Conservation (phyloP, 2,797 vertebrate genomes). For the Rhynchonycteris naso region DNA sequence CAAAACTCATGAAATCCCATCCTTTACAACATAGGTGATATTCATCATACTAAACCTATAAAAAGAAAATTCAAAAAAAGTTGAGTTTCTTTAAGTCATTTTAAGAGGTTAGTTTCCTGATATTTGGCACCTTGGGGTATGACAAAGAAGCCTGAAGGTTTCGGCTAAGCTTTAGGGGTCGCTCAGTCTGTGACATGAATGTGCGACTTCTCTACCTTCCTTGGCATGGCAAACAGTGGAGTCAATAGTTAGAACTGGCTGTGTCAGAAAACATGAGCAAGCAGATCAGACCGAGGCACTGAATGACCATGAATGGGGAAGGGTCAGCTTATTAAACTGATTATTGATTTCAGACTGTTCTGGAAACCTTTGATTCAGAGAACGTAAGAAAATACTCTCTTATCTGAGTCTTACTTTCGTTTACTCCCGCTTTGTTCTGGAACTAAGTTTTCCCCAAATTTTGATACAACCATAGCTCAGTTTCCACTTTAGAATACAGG, state of each 20-base stretch:
- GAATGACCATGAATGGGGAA: neutral
- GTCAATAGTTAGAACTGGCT: neutral
- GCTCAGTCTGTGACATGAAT: neutral
- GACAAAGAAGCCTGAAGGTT: neutral
- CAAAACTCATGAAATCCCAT: neutral
- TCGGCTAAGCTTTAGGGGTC: neutral
- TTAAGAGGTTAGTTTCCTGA: neutral
- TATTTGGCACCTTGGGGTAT: neutral
- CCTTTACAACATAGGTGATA: neutral
- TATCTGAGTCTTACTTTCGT: neutral
- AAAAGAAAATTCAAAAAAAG: neutral
- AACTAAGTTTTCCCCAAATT: conserved; percentile 13
- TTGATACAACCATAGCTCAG: neutral
- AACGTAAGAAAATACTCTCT: neutral
- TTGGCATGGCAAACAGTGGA: neutral
- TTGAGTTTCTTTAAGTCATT: neutral
- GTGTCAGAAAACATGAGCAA: neutral
- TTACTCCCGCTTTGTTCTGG: neutral
- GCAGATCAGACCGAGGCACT: neutral
- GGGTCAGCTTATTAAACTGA: neutral
- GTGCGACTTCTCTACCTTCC: neutral
- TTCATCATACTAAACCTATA: neutral
- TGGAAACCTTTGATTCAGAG: neutral
- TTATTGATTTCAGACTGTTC: neutral
- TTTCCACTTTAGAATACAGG: neutral